A percentile compares a stretch with the other conserved stretches of the same genome.
Evolutionary conservation across 2,797 vertebrate species (phyloP).

Genomic region (Pterois miles): DNA sequence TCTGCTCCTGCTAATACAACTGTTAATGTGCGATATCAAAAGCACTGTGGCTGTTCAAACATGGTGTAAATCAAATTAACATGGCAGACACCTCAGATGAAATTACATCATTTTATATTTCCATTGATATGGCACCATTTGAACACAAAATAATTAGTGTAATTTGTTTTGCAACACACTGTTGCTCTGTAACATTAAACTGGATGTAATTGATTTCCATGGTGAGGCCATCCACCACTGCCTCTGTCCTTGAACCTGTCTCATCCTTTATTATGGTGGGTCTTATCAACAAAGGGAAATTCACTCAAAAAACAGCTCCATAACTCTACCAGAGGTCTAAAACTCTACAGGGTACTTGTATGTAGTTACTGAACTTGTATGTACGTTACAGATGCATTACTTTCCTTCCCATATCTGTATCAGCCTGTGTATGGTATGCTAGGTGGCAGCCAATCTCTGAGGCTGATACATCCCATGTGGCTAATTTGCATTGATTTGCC

Average conservation of each 20-base stretch:
- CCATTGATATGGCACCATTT: constrained; percentile 43
- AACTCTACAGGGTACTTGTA: background rate
- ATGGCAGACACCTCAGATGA: constrained; percentile 25
- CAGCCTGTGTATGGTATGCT: too few species aligned
- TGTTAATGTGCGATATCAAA: constrained; percentile 55
- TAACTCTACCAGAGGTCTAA: too few species aligned
- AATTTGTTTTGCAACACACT: constrained; percentile 36
- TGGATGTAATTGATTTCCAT: constrained; percentile 23
- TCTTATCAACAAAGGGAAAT: background rate
- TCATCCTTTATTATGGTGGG: background rate
- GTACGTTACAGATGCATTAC: too few species aligned
- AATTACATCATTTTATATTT: constrained; percentile 41
- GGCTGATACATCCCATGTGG: too few species aligned
- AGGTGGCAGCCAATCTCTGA: too few species aligned
- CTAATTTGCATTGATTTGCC: too few species aligned
- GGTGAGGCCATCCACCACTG: background rate
- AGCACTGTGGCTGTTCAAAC: constrained; percentile 48
- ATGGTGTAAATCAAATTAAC: constrained; percentile 67
- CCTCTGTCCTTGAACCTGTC: background rate
- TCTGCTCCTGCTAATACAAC: background rate
- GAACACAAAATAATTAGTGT: constrained; percentile 48
- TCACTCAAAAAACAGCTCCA: too few species aligned
- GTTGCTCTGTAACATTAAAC: constrained; percentile 17
- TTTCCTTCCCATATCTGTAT: too few species aligned
- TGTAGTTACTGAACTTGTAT: too few species aligned